Evolutionary conservation across 1,140 invertebrate genomes (phyloP).

Genomic region (Drosophila tani): DNA sequence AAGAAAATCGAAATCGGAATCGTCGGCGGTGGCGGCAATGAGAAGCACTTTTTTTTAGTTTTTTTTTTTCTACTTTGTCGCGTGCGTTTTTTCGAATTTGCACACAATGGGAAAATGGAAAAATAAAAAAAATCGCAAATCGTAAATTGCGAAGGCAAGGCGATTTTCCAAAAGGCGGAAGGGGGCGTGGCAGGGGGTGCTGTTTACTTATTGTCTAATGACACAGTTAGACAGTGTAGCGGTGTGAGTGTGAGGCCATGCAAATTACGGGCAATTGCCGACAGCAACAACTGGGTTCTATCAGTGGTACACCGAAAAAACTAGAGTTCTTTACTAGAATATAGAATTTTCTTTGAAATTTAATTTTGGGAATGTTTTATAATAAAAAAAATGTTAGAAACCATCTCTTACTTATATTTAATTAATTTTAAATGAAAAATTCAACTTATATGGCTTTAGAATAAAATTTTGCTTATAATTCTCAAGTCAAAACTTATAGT

Average conservation of each 20-base stretch:
- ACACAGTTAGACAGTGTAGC: constrained; percentile 42
- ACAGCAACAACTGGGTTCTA: constrained; percentile 16
- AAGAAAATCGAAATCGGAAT: constrained; percentile 58
- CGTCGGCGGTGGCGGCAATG: constrained; percentile 10
- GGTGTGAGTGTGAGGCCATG: constrained; percentile 48
- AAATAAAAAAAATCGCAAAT: constrained; percentile 4
- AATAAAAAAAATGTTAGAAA: too few species aligned
- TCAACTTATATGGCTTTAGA: not conserved
- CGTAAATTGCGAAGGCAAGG: constrained; percentile 34
- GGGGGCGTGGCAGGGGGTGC: not conserved
- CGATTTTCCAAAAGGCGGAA: constrained; percentile 5
- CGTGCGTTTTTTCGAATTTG: constrained; percentile 62
- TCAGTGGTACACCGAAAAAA: not conserved
- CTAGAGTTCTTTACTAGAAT: rapidly evolving
- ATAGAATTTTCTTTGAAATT: not conserved
- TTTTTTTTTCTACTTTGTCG: constrained; percentile 60
- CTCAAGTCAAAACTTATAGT: too few species aligned
- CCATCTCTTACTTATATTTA: too few species aligned
- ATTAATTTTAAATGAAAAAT: too few species aligned
- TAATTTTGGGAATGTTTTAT: too few species aligned
- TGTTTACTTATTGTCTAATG: constrained; percentile 56
- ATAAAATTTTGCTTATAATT: not conserved
- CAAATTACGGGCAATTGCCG: constrained; percentile 70
- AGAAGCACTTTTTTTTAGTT: constrained; percentile 17
- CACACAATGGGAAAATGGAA: constrained; percentile 46